phyloP scores from a whole-genome alignment of 2,797 vertebrate genomes.

The Mus minutoides region DNA sequence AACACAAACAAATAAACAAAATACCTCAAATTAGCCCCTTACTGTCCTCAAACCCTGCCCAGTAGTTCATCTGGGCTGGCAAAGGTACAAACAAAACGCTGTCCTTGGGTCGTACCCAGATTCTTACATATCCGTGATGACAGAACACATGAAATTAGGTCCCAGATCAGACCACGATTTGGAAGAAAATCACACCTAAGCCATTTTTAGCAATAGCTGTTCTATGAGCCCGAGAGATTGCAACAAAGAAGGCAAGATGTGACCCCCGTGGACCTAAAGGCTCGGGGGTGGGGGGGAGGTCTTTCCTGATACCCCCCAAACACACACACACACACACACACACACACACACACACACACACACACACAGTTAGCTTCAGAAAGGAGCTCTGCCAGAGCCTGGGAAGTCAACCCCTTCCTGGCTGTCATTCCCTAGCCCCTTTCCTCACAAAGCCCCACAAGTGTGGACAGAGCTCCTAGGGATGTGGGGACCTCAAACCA shows the following conservation, averaged over 20 bases:
- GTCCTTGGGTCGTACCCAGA: constrained; percentile 56
- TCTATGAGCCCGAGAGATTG: constrained; percentile 46
- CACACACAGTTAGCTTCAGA: constrained; percentile 1
- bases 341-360: neutral
- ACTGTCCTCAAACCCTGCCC: neutral
- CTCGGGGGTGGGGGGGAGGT: neutral
- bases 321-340: neutral
- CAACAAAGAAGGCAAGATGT: constrained; percentile 40
- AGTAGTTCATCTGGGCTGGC: neutral
- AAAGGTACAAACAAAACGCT: neutral
- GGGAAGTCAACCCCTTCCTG: neutral
- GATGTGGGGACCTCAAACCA: neutral
- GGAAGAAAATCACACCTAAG: constrained; percentile 78
- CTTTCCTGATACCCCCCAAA: neutral
- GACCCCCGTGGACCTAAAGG: neutral
- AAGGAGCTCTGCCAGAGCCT: neutral
- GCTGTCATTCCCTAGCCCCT: constrained; percentile 22
- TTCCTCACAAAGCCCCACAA: constrained; percentile 25
- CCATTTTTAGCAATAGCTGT: constrained; percentile 72
- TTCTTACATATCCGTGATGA: constrained; percentile 60
- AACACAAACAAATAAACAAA: constrained; percentile 17
- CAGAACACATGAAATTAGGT: constrained; percentile 69
- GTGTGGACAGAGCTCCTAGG: neutral
- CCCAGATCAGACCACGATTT: constrained; percentile 53
- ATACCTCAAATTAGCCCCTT: constrained; percentile 3